Percentiles rank a stretch among this genome's conserved stretches.
Conservation (phyloP, 2,888 invertebrate species). For the Harpalus rufipes region DNA sequence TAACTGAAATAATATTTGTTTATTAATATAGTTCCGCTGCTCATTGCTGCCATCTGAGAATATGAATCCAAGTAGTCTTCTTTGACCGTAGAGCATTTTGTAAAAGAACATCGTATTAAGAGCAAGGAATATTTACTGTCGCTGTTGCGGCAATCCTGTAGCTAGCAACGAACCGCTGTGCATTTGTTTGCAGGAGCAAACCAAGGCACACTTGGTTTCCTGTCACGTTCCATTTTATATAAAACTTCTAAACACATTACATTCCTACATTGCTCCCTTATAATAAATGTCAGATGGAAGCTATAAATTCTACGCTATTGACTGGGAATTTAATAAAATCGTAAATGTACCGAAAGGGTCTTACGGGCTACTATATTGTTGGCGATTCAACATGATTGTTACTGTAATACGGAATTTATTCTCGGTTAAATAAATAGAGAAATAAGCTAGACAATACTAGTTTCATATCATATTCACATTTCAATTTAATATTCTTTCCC, state of each 20-base stretch:
- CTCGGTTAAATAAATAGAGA: neutral
- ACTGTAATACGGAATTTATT: neutral
- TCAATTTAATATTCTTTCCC: neutral
- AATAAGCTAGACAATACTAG: neutral
- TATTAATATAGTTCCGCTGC: neutral
- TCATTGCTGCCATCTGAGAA: neutral
- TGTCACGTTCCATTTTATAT: conserved; percentile 59
- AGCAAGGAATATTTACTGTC: conserved; percentile 3
- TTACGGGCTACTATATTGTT: neutral
- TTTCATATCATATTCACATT: neutral
- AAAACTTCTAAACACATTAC: conserved; percentile 62
- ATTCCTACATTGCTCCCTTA: conserved; percentile 26
- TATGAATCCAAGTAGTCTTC: neutral
- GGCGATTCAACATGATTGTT: neutral
- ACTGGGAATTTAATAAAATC: conserved; percentile 53
- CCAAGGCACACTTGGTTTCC: conserved; percentile 1
- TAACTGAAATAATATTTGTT: neutral
- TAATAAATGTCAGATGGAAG: conserved; percentile 59
- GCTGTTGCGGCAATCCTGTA: conserved; percentile 10
- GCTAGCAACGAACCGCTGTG: neutral
- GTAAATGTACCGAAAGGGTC: conserved; percentile 14
- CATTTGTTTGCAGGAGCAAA: conserved; percentile 31
- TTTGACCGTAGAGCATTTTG: neutral
- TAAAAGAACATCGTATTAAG: neutral
- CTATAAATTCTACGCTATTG: conserved; percentile 52